Percentiles rank a stretch among this genome's conserved stretches.
Evolutionary conservation across 2,797 vertebrate species (phyloP).

Genomic region (Pangasius larnaudii): DNA sequence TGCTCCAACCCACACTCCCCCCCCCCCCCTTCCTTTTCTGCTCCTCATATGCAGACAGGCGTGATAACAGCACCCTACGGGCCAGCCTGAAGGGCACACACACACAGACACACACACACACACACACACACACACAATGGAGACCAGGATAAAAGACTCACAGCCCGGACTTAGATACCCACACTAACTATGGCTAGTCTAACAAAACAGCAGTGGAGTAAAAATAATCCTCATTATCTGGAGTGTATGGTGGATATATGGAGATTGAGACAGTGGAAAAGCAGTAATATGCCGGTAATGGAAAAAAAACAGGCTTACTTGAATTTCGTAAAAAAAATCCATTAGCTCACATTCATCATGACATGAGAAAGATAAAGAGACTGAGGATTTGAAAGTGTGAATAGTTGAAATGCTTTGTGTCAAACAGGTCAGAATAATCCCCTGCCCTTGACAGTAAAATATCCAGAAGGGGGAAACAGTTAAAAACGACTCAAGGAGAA

Average conservation of each 20-base stretch:
- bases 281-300: conserved; percentile 60
- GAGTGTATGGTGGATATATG: neutral
- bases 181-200: conserved; percentile 1
- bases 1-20: neutral
- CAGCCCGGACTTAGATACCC: neutral
- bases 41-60: conserved; percentile 34
- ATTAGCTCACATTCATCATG: conserved; percentile 63
- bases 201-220: neutral
- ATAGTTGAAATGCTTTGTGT: conserved; percentile 11
- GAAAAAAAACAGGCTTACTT: conserved; percentile 47
- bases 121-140: conserved; percentile 16
- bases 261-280: conserved; percentile 1
- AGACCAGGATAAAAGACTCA: conserved; percentile 5
- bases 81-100: conserved; percentile 21
- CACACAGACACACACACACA: conserved; percentile 8
- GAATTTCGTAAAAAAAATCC: conserved; percentile 69
- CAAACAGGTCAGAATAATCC: conserved; percentile 11
- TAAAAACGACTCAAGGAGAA: neutral
- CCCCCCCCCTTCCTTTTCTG: neutral
- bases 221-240: conserved; percentile 4
- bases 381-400: conserved; percentile 19
- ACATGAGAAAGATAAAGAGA: neutral
- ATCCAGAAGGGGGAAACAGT: neutral
- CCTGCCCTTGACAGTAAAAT: neutral
- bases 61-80: conserved; percentile 45